phyloP scores from a whole-genome alignment of 1,140 invertebrate species.

The Habropoda laboriosa region DNA sequence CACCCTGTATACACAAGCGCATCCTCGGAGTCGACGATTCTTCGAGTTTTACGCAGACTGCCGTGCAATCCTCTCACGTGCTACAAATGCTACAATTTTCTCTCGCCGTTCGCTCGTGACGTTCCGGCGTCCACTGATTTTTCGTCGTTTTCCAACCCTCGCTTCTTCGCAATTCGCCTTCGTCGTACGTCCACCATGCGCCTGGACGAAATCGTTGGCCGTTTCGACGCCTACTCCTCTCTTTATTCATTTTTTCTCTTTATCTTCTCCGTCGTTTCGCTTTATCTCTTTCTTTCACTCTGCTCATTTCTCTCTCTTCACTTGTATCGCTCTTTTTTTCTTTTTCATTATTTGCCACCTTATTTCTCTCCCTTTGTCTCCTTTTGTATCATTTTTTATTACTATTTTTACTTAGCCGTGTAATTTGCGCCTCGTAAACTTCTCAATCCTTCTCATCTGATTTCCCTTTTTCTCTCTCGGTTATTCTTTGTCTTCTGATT shows the following conservation, averaged over 20 bases:
- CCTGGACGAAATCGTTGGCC: conserved; percentile 4
- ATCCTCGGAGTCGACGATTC: neutral
- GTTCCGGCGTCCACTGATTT: conserved; percentile 7
- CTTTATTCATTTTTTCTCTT: neutral
- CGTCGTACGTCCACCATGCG: neutral
- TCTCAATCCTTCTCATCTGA: too few relatives aligned
- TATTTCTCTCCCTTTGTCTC: neutral
- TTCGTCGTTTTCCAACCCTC: conserved; percentile 1
- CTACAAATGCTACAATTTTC: conserved; percentile 48
- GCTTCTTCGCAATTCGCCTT: neutral
- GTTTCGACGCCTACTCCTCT: neutral
- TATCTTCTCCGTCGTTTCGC: too few relatives aligned
- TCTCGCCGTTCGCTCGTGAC: conserved; percentile 24
- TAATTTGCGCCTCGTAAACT: too few relatives aligned
- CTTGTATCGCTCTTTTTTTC: neutral
- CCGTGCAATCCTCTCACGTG: conserved; percentile 53
- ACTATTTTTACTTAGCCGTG: too few relatives aligned
- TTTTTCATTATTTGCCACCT: neutral
- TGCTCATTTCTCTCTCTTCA: too few relatives aligned
- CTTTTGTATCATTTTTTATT: neutral
- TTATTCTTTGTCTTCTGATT: neutral
- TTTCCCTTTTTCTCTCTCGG: neutral
- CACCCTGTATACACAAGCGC: neutral
- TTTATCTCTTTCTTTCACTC: neutral
- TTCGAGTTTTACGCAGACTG: conserved; percentile 28